Percentiles rank a stretch among this genome's conserved stretches.
Conservation (phyloP, 1,140 invertebrate species). For the Coboldia fuscipes region DNA sequence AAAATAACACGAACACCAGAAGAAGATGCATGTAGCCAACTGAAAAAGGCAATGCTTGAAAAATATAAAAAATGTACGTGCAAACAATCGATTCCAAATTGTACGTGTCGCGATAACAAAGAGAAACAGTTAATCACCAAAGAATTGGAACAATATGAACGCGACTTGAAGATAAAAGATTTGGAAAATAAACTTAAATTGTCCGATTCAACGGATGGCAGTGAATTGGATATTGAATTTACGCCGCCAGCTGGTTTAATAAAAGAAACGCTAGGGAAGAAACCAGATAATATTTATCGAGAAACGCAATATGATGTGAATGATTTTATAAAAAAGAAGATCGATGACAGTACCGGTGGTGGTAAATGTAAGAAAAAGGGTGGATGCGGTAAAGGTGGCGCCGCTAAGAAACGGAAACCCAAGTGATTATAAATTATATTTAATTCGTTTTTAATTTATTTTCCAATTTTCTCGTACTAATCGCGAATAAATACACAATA, state of each 20-base stretch:
- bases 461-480: too few relatives aligned
- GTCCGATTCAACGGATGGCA: conserved; percentile 15
- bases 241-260: conserved; percentile 17
- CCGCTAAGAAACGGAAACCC: too few relatives aligned
- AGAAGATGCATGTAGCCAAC: conserved; percentile 8
- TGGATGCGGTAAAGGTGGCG: too few relatives aligned
- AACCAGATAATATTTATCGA: conserved; percentile 6
- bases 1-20: conserved; percentile 12
- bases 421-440: too few relatives aligned
- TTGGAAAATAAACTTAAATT: conserved; percentile 10
- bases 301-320: conserved; percentile 14
- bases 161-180: conserved; percentile 5
- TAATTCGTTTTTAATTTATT: too few relatives aligned
- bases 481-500: too few relatives aligned
- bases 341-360: too few relatives aligned
- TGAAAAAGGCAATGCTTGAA: conserved; percentile 13
- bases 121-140: conserved; percentile 14
- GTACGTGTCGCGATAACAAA: conserved; percentile 14
- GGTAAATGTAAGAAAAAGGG: too few relatives aligned
- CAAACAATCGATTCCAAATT: conserved; percentile 11
- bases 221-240: conserved; percentile 16
- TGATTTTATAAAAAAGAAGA: conserved; percentile 9
- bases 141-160: conserved; percentile 9
- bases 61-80: conserved; percentile 16
- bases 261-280: conserved; percentile 10